phyloP scores from a whole-genome alignment of 1,140 invertebrate genomes.

The Matsumurasca onukii region DNA sequence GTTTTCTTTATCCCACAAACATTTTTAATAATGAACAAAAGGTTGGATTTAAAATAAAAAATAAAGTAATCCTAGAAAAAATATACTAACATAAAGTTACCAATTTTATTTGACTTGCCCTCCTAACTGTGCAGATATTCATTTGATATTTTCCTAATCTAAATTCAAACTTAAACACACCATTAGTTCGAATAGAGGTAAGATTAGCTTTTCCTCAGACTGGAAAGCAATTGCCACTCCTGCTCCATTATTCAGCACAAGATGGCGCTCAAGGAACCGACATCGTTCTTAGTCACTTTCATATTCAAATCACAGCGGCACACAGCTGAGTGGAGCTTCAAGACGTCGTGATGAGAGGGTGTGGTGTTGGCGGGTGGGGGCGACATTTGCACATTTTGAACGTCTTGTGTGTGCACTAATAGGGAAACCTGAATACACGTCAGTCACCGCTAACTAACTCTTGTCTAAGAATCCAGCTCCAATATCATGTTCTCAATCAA shows the following conservation, averaged over 20 bases:
- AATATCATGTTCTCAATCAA: slow-evolving; percentile 18
- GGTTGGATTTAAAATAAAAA: no score
- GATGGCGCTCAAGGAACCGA: not conserved
- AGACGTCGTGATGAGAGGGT: slow-evolving; percentile 17
- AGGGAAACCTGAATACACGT: slow-evolving; percentile 22
- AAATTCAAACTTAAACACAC: no score
- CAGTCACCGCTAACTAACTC: slow-evolving; percentile 22
- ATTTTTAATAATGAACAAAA: no score
- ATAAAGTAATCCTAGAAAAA: no score
- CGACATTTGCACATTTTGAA: slow-evolving; percentile 25
- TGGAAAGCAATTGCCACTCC: slow-evolving; percentile 18
- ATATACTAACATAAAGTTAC: no score
- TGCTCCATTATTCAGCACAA: slow-evolving; percentile 16
- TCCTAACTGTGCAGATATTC: no score
- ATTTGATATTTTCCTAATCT: no score
- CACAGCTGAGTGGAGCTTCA: not conserved
- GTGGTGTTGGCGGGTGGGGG: not conserved
- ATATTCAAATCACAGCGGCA: slow-evolving; percentile 26
- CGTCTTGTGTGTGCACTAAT: slow-evolving; percentile 23
- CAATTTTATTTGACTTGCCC: no score
- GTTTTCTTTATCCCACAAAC: no score
- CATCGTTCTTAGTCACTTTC: slow-evolving; percentile 31
- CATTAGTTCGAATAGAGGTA: no score
- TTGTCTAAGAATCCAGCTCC: slow-evolving; percentile 17
- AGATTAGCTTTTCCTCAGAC: no score